Base-by-base conservation (phyloP, 2,113 vertebrate genomes). In the Zingel zingel region DNA sequence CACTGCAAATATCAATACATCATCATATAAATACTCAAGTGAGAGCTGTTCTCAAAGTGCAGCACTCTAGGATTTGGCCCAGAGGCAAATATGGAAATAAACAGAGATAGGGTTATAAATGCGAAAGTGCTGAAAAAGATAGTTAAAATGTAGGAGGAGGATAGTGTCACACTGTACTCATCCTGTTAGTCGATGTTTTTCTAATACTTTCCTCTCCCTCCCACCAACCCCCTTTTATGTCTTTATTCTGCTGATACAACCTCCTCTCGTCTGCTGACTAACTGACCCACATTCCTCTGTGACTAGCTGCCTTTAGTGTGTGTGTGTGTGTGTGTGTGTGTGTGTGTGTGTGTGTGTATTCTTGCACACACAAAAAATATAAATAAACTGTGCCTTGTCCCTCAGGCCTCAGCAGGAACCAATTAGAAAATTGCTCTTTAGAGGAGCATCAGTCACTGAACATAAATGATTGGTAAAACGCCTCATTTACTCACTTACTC, bases 211-310 rank as follows among this genome's bases (percentile, higher is more conserved):
- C 75, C 70, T 69, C 69, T 66, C 82, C 79, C 85, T 75, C 74
- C 79, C 78, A 69, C 79, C 76, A 63, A 64, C 65, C 84, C 81
- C 27, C 67, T 50, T 85, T 89, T 67, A 77, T 82, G 85, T 80
- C 87, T 89, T 88, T 86, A 83, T 92, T 90, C 87, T 88, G 91
- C 92, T 93, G 91, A 93, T 92, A 84, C 90, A 91, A 87, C 90
- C 89, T 89, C 93, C 90, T 88, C 91, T 78, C 30, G 81, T 86
- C 91, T 91, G 91, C 92, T 94, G 93, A 94, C 90, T 93, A 92
- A 93, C 91, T 93, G 93, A 92, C 93, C 92, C 92, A 94, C 91
- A 93, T 94, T 92, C 85, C 76, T 84, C 81, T 57, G 77, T 87
- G 77, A 89, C 82, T 87, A 21, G 53, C 56, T 90, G 86, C 89